Conservation (phyloP, 2,113 vertebrate genomes). For the Centropristis striata region DNA sequence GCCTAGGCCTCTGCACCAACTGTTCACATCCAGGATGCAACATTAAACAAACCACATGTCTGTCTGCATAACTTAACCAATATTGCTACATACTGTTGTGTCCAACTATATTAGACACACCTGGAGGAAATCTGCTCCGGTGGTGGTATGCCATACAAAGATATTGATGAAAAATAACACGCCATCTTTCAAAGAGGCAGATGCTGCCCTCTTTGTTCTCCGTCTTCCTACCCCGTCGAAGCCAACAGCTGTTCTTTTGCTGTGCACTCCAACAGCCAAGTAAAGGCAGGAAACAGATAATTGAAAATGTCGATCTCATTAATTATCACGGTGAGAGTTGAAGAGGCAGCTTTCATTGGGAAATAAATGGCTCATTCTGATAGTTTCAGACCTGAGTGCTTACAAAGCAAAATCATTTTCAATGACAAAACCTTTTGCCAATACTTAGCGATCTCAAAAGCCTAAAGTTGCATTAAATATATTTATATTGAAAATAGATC, state of each 20-base stretch:
- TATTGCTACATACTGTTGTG: conserved; percentile 7
- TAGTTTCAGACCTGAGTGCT: conserved; percentile 31
- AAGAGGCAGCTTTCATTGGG: conserved; percentile 44
- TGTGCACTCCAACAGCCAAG: conserved; percentile 38
- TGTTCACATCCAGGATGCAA: conserved; percentile 37
- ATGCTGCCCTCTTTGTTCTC: conserved; percentile 74
- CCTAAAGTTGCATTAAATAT: background rate
- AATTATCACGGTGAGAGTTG: conserved; percentile 62
- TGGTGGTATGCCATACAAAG: conserved; percentile 41
- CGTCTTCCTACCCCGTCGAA: conserved; percentile 51
- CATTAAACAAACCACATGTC: conserved; percentile 25
- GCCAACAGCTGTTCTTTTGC: conserved; percentile 71
- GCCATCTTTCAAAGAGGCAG: conserved; percentile 67
- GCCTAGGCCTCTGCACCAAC: conserved; percentile 10
- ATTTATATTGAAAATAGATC: background rate
- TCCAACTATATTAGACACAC: conserved; percentile 54
- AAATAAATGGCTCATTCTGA: conserved; percentile 52
- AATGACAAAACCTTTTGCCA: conserved; percentile 12
- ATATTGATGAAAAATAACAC: conserved; percentile 57
- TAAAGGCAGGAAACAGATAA: conserved; percentile 71
- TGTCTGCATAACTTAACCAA: conserved; percentile 32
- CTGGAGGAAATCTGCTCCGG: conserved; percentile 43
- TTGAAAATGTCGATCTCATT: conserved; percentile 74
- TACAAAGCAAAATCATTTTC: conserved; percentile 29
- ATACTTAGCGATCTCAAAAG: conserved; percentile 12